These are phyloP conservation scores for Agapostemon virescens DNA, from an alignment of 2,888 invertebrate genomes.

Conservation along the genomic window DNA sequence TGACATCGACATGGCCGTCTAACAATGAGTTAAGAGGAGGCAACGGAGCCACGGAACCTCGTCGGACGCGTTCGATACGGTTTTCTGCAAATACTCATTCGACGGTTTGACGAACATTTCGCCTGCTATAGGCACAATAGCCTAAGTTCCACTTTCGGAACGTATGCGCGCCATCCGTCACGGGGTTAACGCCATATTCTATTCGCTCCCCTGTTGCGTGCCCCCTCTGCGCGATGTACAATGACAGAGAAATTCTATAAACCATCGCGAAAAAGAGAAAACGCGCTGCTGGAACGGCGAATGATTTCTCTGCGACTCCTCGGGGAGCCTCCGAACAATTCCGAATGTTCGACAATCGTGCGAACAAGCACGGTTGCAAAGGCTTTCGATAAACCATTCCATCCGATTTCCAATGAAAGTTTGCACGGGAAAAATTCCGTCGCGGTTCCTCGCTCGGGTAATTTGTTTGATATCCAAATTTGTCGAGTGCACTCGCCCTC, in stretches of 20 bases:
- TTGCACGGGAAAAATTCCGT: not conserved
- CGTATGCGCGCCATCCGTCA: constrained; percentile 25
- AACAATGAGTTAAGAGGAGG: constrained; percentile 55
- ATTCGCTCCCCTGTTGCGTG: not conserved
- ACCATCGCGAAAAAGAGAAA: not conserved
- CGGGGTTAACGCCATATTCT: constrained; percentile 19
- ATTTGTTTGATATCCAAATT: not conserved
- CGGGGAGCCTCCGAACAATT: not conserved
- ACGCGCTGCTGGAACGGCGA: not conserved
- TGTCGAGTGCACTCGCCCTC: too few relatives aligned
- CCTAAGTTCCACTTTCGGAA: constrained; percentile 13
- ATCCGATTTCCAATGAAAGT: not conserved
- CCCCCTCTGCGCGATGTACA: not conserved
- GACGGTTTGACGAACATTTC: constrained; percentile 9
- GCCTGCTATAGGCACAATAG: constrained; percentile 13
- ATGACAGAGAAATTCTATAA: not conserved
- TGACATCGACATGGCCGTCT: constrained; percentile 58
- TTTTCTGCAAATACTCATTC: constrained; percentile 32
- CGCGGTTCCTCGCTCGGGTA: not conserved
- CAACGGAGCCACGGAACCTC: constrained; percentile 10
- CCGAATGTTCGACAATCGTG: not conserved
- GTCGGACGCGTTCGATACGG: constrained; percentile 15
- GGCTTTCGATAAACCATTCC: not conserved
- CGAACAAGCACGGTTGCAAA: not conserved
- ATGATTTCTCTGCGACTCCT: not conserved